These are phyloP conservation scores for Oreohelix idahoensis DNA, from an alignment of 1,140 invertebrate genomes.

Conservation along the genomic window DNA sequence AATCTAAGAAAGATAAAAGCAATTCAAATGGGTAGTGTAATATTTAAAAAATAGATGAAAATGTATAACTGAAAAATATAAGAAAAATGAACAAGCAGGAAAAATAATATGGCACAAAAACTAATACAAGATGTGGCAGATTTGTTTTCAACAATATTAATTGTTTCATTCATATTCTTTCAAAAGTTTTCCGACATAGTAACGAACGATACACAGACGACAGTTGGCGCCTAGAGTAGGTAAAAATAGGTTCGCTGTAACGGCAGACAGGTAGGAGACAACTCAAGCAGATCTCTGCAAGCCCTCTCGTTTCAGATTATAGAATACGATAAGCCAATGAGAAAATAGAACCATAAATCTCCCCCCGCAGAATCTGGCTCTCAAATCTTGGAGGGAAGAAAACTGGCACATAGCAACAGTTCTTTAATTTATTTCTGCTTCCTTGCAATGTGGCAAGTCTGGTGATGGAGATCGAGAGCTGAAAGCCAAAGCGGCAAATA, in stretches of 20 bases:
- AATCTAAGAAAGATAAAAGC: no score
- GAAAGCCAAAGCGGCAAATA: not conserved
- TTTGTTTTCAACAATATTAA: not conserved
- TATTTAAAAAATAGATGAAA: no score
- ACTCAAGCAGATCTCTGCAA: not conserved
- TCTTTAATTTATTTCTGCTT: not conserved
- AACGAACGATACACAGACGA: not conserved
- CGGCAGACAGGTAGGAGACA: not conserved
- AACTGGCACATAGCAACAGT: not conserved
- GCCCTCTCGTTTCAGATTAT: not conserved
- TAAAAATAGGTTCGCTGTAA: slow-evolving; percentile 1
- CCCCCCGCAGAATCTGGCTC: not conserved
- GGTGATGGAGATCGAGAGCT: not conserved
- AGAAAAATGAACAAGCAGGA: no score
- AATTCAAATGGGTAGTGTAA: no score
- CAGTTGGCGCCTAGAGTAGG: not conserved
- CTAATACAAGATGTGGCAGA: not conserved
- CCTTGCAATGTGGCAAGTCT: not conserved
- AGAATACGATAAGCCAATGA: slow-evolving; percentile 3
- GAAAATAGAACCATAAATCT: slow-evolving; percentile 8
- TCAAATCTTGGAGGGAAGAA: slow-evolving; percentile 5
- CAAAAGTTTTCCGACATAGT: not conserved
- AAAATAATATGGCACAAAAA: no score
- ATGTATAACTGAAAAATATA: no score
- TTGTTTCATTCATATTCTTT: not conserved